Percentiles rank a stretch among this genome's conserved stretches.
Evolutionary conservation across 2,113 vertebrate species (phyloP).

Genomic region (Procapra przewalskii): DNA sequence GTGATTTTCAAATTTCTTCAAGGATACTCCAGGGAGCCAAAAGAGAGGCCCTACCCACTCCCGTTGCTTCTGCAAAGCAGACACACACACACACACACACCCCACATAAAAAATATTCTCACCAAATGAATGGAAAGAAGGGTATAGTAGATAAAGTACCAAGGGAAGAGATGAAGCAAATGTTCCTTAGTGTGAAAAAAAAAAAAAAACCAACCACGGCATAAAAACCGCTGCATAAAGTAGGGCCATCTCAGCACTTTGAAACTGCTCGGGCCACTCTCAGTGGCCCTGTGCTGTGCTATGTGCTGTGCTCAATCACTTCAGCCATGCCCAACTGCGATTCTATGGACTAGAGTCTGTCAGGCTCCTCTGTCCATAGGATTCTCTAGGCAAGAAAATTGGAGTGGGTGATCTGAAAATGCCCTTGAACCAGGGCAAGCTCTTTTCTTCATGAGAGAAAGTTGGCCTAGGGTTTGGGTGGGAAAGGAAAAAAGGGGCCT

Average conservation of each 20-base stretch:
- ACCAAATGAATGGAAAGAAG: not conserved
- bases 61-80: not conserved
- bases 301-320: not conserved
- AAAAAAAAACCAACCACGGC: not conserved
- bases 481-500: not conserved
- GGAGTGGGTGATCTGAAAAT: not conserved
- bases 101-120: not conserved
- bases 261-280: not conserved
- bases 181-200: not conserved
- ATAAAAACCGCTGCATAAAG: not conserved
- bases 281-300: not conserved
- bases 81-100: not conserved
- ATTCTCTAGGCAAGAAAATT: not conserved
- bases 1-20: conserved; percentile 1
- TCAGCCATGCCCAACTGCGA: rapidly evolving
- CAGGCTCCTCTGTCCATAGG: not conserved
- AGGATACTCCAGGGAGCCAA: not conserved
- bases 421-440: not conserved
- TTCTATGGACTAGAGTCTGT: not conserved
- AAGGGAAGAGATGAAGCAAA: not conserved
- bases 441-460: not conserved
- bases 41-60: not conserved
- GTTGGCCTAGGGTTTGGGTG: not conserved
- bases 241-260: not conserved
- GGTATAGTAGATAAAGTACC: not conserved